Evolutionary conservation across 2,113 vertebrate species (phyloP).

Genomic region (Cnemophilus loriae): DNA sequence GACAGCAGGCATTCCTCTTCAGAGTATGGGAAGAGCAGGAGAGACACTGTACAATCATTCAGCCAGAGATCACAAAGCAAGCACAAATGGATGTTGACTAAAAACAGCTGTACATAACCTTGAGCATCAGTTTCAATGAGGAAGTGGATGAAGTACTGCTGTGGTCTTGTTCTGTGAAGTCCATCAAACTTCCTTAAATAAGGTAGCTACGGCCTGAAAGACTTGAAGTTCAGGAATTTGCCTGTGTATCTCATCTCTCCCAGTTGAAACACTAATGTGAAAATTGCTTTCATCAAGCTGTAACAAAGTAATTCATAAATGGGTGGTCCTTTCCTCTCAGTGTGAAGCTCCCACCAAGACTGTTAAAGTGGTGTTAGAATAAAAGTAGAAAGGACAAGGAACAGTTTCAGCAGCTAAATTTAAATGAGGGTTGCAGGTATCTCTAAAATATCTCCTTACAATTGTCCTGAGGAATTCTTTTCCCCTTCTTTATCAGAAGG

Average conservation of each 20-base stretch:
- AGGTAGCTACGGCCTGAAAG: not conserved
- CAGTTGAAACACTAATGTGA: not conserved
- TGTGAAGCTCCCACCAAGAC: not conserved
- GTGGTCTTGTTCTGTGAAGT: not conserved
- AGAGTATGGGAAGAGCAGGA: not conserved
- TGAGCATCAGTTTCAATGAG: not conserved
- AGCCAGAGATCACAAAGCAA: conserved; percentile 24
- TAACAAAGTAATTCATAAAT: not conserved
- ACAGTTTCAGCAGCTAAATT: not conserved
- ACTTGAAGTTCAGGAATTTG: not conserved
- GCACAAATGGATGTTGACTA: conserved; percentile 2
- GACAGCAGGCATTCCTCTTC: conserved; percentile 5
- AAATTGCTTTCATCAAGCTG: not conserved
- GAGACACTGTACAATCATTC: not conserved
- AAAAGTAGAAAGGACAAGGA: not conserved
- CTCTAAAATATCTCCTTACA: not conserved
- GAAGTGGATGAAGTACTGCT: not conserved
- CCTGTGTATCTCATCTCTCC: not conserved
- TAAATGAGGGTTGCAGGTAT: not conserved
- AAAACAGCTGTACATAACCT: not conserved
- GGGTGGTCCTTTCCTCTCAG: not conserved
- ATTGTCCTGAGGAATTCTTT: not conserved
- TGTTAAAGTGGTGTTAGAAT: not conserved
- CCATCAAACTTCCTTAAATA: not conserved
- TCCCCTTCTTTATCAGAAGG: not conserved